phyloP scores from a whole-genome alignment of 2,888 invertebrate species.

The Acheta domesticus region DNA sequence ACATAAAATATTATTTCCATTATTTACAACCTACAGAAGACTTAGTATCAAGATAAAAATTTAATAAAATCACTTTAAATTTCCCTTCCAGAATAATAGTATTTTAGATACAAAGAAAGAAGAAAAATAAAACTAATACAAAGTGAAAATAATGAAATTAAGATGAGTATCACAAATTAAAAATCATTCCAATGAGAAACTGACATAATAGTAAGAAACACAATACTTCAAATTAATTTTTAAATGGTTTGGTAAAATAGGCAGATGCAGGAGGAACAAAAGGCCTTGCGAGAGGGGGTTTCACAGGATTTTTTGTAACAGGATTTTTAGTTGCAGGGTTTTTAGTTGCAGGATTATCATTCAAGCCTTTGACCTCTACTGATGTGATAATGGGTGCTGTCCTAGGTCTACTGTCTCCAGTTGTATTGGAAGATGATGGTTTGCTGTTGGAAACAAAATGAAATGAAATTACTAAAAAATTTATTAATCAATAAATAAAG shows the following conservation, averaged over 20 bases:
- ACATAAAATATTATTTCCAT: too few relatives aligned
- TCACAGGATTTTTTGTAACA: neutral
- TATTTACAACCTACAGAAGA: too few relatives aligned
- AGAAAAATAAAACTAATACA: too few relatives aligned
- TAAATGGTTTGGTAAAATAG: neutral
- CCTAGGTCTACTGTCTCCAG: neutral
- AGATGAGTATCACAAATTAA: too few relatives aligned
- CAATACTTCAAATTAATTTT: neutral
- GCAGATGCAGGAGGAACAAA: slow-evolving; percentile 7
- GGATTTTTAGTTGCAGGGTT: neutral
- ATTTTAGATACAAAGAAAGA: too few relatives aligned
- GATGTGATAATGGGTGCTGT: neutral
- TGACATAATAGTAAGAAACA: too few relatives aligned
- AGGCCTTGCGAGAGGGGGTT: neutral
- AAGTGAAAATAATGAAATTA: too few relatives aligned
- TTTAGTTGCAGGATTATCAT: neutral
- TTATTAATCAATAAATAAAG: too few relatives aligned
- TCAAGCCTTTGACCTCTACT: neutral
- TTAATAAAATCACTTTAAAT: too few relatives aligned
- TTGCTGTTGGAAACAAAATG: neutral
- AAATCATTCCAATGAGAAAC: too few relatives aligned
- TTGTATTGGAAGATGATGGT: neutral
- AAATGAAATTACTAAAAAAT: neutral
- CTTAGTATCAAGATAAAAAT: too few relatives aligned
- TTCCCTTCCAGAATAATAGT: too few relatives aligned